Evolutionary conservation across 2,797 vertebrate species (phyloP).

Genomic region (Micromesistius poutassou): DNA sequence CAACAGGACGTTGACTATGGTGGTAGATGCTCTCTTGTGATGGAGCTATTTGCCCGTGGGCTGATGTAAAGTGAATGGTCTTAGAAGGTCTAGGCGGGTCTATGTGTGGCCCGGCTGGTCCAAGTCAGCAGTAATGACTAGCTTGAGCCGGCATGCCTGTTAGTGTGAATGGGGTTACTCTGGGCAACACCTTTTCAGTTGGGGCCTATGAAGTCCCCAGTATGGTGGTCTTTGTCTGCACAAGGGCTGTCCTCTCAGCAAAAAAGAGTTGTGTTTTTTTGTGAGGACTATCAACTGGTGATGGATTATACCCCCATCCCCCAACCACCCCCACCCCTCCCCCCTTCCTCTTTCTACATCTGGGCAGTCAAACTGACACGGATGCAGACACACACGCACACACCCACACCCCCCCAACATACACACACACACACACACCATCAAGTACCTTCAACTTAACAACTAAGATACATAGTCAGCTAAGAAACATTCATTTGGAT

Average conservation of each 20-base stretch:
- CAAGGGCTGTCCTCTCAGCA: conserved; percentile 79
- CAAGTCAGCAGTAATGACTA: conserved; percentile 77
- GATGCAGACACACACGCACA: conserved; percentile 55
- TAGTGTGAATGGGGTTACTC: conserved; percentile 79
- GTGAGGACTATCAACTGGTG: conserved; percentile 77
- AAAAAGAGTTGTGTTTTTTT: conserved; percentile 71
- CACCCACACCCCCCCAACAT: no score
- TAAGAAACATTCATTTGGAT: background rate
- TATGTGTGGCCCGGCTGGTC: conserved; percentile 75
- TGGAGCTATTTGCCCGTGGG: conserved; percentile 63
- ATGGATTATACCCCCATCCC: conserved; percentile 76
- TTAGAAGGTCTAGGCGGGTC: conserved; percentile 70
- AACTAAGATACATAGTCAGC: background rate
- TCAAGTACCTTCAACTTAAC: background rate
- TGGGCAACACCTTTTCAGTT: conserved; percentile 80
- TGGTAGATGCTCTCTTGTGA: conserved; percentile 60
- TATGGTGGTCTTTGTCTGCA: conserved; percentile 78
- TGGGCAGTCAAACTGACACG: conserved; percentile 57
- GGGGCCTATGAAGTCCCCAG: conserved; percentile 77
- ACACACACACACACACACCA: conserved; percentile 38
- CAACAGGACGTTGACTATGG: conserved; percentile 58
- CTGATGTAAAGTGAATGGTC: conserved; percentile 69
- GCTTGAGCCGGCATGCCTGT: conserved; percentile 76
- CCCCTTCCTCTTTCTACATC: conserved; percentile 69
- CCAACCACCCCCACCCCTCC: conserved; percentile 66